Evolutionary conservation across 2,797 vertebrate genomes (phyloP).

Genomic region (Simalia tracyae): DNA sequence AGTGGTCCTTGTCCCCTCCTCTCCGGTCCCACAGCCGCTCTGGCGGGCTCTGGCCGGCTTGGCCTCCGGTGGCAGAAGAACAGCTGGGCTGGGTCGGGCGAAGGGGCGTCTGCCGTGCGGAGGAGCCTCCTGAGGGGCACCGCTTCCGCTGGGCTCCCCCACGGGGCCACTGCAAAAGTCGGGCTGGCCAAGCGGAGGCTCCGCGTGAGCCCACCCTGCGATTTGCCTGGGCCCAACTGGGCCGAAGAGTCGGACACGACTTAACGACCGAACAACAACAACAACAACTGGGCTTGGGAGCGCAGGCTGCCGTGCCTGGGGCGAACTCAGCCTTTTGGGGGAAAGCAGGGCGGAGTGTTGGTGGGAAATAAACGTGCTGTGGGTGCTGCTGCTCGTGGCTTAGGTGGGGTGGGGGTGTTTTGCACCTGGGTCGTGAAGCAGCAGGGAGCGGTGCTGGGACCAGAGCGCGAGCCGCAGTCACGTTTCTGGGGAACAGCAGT

Average conservation of each 20-base stretch:
- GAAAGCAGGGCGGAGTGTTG: no score
- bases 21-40: no score
- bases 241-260: no score
- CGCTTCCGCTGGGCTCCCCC: not conserved
- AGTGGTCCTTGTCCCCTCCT: no score
- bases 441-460: not conserved
- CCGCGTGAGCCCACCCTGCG: no score
- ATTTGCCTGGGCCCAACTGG: no score
- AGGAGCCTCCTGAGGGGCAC: not conserved
- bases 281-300: no score
- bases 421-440: not conserved
- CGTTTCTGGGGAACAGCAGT: not conserved
- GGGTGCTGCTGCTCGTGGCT: not conserved
- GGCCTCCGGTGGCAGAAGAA: not conserved
- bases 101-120: not conserved
- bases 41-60: not conserved
- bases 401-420: rapidly evolving
- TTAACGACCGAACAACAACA: no score
- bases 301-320: not conserved
- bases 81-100: not conserved
- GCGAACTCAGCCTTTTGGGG: not conserved
- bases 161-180: not conserved
- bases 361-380: not conserved
- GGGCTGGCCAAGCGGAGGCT: not conserved
- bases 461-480: not conserved